Conservation (phyloP, 2,888 invertebrate genomes). For the Agrotis exclamationis region DNA sequence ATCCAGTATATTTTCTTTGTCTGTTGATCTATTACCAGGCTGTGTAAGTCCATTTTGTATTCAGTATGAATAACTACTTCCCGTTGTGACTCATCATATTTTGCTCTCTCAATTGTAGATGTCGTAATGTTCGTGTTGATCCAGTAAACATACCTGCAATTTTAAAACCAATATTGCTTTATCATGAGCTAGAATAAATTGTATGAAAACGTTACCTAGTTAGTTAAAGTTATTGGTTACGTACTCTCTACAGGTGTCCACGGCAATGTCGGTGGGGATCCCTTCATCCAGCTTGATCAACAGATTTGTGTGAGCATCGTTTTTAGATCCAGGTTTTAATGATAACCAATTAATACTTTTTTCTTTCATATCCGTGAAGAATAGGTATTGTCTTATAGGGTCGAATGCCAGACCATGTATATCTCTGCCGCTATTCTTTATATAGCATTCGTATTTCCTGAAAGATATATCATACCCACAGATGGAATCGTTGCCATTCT, state of each 20-base stretch:
- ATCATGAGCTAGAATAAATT: neutral
- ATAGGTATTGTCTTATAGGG: slow-evolving; percentile 5
- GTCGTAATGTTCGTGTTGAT: neutral
- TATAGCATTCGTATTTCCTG: neutral
- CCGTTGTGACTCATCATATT: neutral
- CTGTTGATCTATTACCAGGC: neutral
- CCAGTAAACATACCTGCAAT: slow-evolving; percentile 19
- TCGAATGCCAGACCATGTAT: slow-evolving; percentile 1
- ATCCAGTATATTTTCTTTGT: slow-evolving; percentile 4
- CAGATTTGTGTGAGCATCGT: too few species aligned
- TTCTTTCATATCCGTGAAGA: slow-evolving; percentile 7
- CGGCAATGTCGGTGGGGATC: slow-evolving; percentile 6
- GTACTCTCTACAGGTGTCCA: too few species aligned
- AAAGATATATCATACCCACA: neutral
- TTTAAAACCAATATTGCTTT: neutral
- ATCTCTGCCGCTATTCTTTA: neutral
- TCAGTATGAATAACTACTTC: neutral
- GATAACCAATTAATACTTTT: slow-evolving; percentile 2
- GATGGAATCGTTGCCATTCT: neutral
- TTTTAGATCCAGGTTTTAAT: neutral
- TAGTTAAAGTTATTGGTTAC: too few species aligned
- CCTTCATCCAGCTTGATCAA: neutral
- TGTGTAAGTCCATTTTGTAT: neutral
- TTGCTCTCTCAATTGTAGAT: slow-evolving; percentile 9
- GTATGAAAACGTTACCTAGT: too few species aligned